A percentile compares a stretch with the other conserved stretches of the same genome.
phyloP scores from a whole-genome alignment of 2,888 invertebrate species.

The Noctua comes region DNA sequence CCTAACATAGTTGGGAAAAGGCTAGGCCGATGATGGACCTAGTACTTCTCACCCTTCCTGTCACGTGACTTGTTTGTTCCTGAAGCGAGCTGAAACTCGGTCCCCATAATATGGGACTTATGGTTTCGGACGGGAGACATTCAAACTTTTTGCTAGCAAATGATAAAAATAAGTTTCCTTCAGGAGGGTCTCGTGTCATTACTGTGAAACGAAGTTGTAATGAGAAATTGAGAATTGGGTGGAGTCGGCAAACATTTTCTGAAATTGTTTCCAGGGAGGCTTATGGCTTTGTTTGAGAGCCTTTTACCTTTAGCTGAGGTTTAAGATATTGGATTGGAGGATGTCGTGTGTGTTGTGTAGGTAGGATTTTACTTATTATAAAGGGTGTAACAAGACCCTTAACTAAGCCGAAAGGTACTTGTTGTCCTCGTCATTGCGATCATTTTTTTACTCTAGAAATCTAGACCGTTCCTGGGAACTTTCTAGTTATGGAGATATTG shows the following conservation, averaged over 20 bases:
- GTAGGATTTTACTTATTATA: not conserved
- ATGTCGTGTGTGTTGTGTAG: not conserved
- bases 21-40: not conserved
- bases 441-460: too few relatives aligned
- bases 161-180: conserved; percentile 56
- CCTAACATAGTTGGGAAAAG: too few relatives aligned
- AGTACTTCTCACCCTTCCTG: conserved; percentile 18
- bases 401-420: too few relatives aligned
- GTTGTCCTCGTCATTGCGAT: too few relatives aligned
- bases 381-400: too few relatives aligned
- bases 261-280: conserved; percentile 51
- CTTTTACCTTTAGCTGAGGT: conserved; percentile 25
- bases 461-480: too few relatives aligned
- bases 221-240: conserved; percentile 63
- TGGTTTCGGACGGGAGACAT: conserved; percentile 54
- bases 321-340: conserved; percentile 26
- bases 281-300: conserved; percentile 41
- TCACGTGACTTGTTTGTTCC: conserved; percentile 46
- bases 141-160: conserved; percentile 61
- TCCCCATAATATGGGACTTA: conserved; percentile 62
- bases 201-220: conserved; percentile 59
- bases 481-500: too few relatives aligned
- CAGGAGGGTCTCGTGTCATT: conserved; percentile 49
- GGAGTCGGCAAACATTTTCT: conserved; percentile 39
- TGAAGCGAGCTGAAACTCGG: conserved; percentile 46